phyloP scores from a whole-genome alignment of 1,140 invertebrate genomes.

The Psilanteris sp. region DNA sequence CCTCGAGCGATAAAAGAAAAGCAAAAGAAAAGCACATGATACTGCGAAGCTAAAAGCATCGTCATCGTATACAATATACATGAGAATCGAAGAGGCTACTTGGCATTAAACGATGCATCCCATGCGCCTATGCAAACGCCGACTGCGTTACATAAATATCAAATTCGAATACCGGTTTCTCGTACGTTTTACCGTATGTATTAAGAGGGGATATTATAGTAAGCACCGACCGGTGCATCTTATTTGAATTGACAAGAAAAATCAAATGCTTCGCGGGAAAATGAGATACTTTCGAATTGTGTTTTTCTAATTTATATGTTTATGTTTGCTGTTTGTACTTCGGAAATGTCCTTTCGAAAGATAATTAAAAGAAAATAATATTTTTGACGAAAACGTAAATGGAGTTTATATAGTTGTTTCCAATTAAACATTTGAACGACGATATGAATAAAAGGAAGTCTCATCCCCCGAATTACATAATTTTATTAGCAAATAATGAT shows the following conservation, averaged over 20 bases:
- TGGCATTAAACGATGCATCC: conserved; percentile 39
- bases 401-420: too few species aligned
- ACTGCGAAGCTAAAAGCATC: conserved; percentile 45
- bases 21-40: conserved; percentile 23
- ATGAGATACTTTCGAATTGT: too few species aligned
- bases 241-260: not conserved
- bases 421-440: too few species aligned
- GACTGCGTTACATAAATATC: conserved; percentile 50
- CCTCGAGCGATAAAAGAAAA: conserved; percentile 34
- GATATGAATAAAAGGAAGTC: too few species aligned
- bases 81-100: conserved; percentile 62
- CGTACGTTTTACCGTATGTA: conserved; percentile 7
- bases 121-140: conserved; percentile 43
- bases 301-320: too few species aligned
- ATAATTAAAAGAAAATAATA: too few species aligned
- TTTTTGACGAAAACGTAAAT: too few species aligned
- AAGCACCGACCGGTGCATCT: not conserved
- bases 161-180: conserved; percentile 29
- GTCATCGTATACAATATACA: conserved; percentile 59
- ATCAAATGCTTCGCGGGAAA: too few species aligned
- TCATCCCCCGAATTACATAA: too few species aligned
- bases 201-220: not conserved
- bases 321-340: too few species aligned
- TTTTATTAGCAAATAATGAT: too few species aligned
- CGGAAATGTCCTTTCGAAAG: too few species aligned